These are phyloP conservation scores for Apostichopus californicus DNA, from an alignment of 35 echinoderm and acorn worm genomes.

Conservation along the genomic window DNA sequence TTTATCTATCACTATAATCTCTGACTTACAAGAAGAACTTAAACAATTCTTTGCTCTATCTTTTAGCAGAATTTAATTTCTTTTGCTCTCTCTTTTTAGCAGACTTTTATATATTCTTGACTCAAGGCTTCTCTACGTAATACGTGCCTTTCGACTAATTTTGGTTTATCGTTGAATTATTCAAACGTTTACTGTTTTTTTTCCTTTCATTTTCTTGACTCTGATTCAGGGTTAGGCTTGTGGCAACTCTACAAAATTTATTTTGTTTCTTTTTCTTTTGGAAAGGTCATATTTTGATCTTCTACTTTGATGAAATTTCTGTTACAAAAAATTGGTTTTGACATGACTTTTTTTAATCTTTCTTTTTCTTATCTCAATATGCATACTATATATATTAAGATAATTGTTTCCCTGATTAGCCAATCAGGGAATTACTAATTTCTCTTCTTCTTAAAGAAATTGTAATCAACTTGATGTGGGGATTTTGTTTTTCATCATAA, in stretches of 20 bases:
- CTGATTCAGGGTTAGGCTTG: background rate
- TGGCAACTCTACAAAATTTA: too few species aligned
- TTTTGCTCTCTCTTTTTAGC: constrained; percentile 2
- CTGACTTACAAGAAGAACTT: constrained; percentile 23
- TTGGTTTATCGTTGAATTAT: background rate
- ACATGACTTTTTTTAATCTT: too few species aligned
- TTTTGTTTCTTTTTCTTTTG: background rate
- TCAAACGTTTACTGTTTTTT: background rate
- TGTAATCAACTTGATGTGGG: too few species aligned
- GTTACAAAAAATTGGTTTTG: too few species aligned
- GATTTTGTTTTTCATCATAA: too few species aligned
- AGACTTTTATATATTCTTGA: background rate
- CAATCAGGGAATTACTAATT: too few species aligned
- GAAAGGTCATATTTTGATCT: background rate
- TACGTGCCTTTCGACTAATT: constrained; percentile 15
- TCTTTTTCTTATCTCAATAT: too few species aligned
- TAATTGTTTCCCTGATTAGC: too few species aligned
- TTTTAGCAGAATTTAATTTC: background rate
- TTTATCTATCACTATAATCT: background rate
- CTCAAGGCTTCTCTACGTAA: background rate
- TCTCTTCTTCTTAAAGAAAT: too few species aligned
- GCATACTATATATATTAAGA: too few species aligned
- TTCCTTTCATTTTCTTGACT: background rate
- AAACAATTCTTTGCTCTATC: background rate
- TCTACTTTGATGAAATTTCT: too few species aligned